Percentiles rank a stretch among this genome's conserved stretches.
phyloP scores from a whole-genome alignment of 2,113 vertebrate species.

The Cavia porcellus region DNA sequence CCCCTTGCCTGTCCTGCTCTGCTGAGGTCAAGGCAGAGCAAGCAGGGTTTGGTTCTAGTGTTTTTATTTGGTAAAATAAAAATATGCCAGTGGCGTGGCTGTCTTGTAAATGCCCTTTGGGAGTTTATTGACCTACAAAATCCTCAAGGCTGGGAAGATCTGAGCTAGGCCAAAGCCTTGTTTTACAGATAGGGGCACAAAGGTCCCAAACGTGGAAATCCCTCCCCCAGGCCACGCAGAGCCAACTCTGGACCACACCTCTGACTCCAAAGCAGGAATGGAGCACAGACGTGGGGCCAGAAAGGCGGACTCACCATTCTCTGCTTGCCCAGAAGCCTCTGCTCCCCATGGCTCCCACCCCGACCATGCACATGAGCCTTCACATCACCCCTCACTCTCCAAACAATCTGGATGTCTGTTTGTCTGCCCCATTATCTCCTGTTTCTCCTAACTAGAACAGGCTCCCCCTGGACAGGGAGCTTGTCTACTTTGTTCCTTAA shows the following conservation, averaged over 20 bases:
- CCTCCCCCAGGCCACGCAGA: background rate
- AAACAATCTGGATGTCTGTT: accelerated
- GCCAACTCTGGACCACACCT: background rate
- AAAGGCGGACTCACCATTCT: background rate
- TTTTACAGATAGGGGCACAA: background rate
- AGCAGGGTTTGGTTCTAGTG: background rate
- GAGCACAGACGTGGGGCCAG: background rate
- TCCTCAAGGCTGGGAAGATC: background rate
- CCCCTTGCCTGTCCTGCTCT: no score
- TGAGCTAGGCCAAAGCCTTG: background rate
- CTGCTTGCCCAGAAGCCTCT: background rate
- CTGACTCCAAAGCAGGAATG: background rate
- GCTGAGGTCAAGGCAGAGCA: background rate
- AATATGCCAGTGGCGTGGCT: background rate
- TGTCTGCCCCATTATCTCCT: background rate
- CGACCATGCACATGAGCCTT: background rate
- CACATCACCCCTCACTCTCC: background rate
- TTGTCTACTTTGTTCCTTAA: background rate
- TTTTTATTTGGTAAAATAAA: background rate
- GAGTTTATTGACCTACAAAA: background rate
- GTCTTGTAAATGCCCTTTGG: background rate
- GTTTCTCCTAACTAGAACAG: background rate
- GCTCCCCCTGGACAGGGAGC: background rate
- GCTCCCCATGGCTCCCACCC: no score
- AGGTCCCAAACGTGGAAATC: background rate